These are phyloP conservation scores for Ophthalmolycus amberensis DNA, from an alignment of 2,113 vertebrate genomes.

Conservation along the genomic window DNA sequence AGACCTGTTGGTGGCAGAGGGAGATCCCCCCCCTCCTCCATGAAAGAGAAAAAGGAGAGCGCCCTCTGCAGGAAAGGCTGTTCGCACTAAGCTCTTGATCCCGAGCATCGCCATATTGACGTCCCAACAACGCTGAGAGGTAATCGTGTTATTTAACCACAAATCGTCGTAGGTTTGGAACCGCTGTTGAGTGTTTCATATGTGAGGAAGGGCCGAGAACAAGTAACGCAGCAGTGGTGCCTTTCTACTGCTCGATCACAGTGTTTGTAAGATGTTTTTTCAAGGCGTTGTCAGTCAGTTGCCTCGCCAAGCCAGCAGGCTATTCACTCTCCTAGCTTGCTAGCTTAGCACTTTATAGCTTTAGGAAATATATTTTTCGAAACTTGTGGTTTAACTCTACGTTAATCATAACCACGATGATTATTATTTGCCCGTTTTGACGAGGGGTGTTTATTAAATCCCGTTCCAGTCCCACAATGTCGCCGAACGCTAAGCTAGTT, in stretches of 20 bases:
- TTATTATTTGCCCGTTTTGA: background rate
- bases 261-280: conserved; percentile 67
- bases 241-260: conserved; percentile 8
- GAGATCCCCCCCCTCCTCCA: background rate
- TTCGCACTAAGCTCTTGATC: conserved; percentile 78
- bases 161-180: conserved; percentile 53
- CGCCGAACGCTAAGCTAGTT: conserved; percentile 35
- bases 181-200: background rate
- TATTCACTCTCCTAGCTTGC: conserved; percentile 75
- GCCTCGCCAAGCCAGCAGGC: conserved; percentile 76
- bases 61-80: conserved; percentile 73
- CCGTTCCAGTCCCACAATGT: background rate
- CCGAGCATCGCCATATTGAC: conserved; percentile 84
- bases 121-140: conserved; percentile 81
- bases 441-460: background rate
- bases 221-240: conserved; percentile 8
- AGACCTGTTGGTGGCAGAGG: conserved; percentile 66
- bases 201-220: background rate
- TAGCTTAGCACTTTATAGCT: conserved; percentile 79
- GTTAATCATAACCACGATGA: no score
- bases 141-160: conserved; percentile 75
- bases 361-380: conserved; percentile 61
- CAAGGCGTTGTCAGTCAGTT: conserved; percentile 82
- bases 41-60: conserved; percentile 64
- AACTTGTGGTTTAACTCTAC: background rate